Percentiles rank a stretch among this genome's conserved stretches.
These are phyloP conservation scores for Xestoiulus laeticollis DNA, from an alignment of 2,888 invertebrate species.

Conservation along the genomic window DNA sequence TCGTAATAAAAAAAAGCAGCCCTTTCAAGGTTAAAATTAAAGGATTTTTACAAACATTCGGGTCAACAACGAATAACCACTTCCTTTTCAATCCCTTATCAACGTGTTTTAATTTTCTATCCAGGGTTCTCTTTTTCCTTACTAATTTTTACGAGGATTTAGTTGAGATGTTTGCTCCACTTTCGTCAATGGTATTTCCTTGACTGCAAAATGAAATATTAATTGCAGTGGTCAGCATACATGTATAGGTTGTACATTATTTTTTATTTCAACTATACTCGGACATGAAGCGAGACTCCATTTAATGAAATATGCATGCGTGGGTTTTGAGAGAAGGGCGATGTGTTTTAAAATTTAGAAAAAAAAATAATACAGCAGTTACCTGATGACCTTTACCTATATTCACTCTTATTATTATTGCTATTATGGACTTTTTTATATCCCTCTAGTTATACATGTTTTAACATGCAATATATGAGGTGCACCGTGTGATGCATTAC, in stretches of 20 bases:
- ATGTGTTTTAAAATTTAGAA: neutral
- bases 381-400: conserved; percentile 40
- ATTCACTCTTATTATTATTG: neutral
- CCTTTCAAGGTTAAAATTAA: neutral
- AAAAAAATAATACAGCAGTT: neutral
- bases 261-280: no score
- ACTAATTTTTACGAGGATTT: conserved; percentile 23
- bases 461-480: neutral
- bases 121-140: conserved; percentile 13
- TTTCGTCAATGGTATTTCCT: conserved; percentile 43
- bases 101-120: neutral
- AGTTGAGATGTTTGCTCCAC: conserved; percentile 38
- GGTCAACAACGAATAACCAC: neutral
- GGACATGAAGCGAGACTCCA: neutral
- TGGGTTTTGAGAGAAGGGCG: conserved; percentile 32
- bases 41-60: neutral
- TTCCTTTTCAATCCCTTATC: neutral
- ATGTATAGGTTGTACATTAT: no score
- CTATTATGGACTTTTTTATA: conserved; percentile 3
- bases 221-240: neutral
- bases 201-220: conserved; percentile 31
- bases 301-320: conserved; percentile 21
- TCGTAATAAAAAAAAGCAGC: neutral
- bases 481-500: neutral
- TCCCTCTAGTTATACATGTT: no score